phyloP scores from a whole-genome alignment of 2,113 vertebrate genomes.

The Apus apus region DNA sequence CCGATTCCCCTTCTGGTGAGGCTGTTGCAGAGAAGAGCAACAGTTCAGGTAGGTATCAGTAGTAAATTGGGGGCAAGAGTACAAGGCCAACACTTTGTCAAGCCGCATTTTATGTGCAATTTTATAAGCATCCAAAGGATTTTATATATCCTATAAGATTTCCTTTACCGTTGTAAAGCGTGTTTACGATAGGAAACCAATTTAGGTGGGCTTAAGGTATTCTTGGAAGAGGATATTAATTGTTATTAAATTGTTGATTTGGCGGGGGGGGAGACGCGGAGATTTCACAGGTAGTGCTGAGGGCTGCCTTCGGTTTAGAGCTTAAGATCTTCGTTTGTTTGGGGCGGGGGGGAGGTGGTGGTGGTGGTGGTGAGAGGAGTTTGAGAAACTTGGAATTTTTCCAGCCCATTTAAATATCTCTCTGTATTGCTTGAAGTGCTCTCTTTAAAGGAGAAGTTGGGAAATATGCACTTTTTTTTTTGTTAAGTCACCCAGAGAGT shows the following conservation, averaged over 20 bases:
- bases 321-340: slow-evolving; percentile 42
- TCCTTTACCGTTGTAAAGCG: slow-evolving; percentile 91
- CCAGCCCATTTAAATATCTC: slow-evolving; percentile 70
- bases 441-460: slow-evolving; percentile 48
- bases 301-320: neutral
- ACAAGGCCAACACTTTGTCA: slow-evolving; percentile 81
- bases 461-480: slow-evolving; percentile 30
- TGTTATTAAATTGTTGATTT: slow-evolving; percentile 58
- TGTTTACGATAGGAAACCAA: slow-evolving; percentile 95
- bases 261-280: neutral
- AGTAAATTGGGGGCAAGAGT: slow-evolving; percentile 67
- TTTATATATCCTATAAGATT: slow-evolving; percentile 99
- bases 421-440: slow-evolving; percentile 25
- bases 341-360: neutral
- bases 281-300: slow-evolving; percentile 41
- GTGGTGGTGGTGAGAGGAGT: neutral
- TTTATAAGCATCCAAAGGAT: slow-evolving; percentile 98
- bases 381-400: slow-evolving; percentile 66
- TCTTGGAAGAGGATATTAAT: slow-evolving; percentile 75
- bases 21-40: slow-evolving; percentile 88
- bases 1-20: slow-evolving; percentile 87
- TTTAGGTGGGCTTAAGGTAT: slow-evolving; percentile 84
- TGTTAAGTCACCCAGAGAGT: neutral
- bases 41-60: slow-evolving; percentile 87
- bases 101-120: slow-evolving; percentile 88